Base-by-base conservation (phyloP, 2,888 invertebrate genomes). In the Bugula neritina region DNA sequence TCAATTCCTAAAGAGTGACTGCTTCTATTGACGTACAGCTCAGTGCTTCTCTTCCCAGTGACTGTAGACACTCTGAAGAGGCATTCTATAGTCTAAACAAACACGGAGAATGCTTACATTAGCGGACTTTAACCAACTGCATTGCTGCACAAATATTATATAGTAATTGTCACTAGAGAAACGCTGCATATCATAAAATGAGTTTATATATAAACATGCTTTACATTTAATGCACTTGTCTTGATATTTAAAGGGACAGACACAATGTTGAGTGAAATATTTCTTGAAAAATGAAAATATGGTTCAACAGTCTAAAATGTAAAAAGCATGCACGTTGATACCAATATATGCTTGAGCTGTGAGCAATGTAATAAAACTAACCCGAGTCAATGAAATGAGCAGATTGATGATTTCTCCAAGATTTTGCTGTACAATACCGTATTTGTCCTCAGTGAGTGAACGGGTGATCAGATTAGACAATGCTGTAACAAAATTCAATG, bases 381-480 rank as follows among this genome's bases (percentile, higher is more conserved):
- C 63, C 63, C 31, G 63, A 10, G 21, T 27, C 10, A 63, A 10
- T 21, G 13, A 25, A 31, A 31, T 21, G 5, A 63, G 63, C n/a
- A 63, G 63, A 27, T 5, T 34, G 29, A 63, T 13, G 3, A 63
- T 63, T 5, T 63, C 63, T 31, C 63, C 63, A 10, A 63, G 17
- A 34, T 34, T 63, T 31, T 63, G 63, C 31, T 63, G 63, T 17
- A 63, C 63, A 31, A 63, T 63, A 31, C 63, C 63, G n/a, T 63
- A 63, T n/a, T 63, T 63, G 34, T 63, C 63, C 31, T 63, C 63
- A 3, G 63, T 5, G 31, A 63, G 10, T 3, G 63, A 63, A 27
- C 63, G 63, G 31, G 63, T 63, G 2, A 63, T 31, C 63, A 63
- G 31, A 5, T 13, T 29, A 25, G 63, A 63, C 10, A 63, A 27